These are phyloP conservation scores for Andrena flavipes DNA, from an alignment of 2,888 invertebrate species.

Conservation along the genomic window DNA sequence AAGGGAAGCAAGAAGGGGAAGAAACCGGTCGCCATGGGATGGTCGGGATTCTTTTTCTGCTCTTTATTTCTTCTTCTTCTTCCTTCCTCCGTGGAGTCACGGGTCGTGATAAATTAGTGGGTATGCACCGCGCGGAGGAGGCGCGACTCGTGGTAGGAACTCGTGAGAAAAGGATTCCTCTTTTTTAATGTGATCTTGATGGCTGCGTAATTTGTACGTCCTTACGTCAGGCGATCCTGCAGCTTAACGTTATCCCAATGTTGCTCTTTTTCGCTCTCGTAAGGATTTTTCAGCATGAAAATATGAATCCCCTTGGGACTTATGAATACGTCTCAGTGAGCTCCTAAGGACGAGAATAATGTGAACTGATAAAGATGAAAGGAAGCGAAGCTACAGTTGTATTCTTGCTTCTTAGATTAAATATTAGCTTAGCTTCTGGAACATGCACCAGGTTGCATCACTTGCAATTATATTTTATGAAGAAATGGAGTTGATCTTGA, in stretches of 20 bases:
- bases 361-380: no score
- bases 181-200: slow-evolving; percentile 45
- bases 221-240: slow-evolving; percentile 9
- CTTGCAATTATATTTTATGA: no score
- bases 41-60: slow-evolving; percentile 47
- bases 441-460: no score
- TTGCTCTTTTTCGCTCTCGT: not conserved
- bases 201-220: slow-evolving; percentile 43
- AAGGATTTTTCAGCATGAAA: not conserved
- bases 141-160: slow-evolving; percentile 38
- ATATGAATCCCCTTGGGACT: not conserved
- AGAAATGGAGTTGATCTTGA: no score
- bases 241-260: not conserved
- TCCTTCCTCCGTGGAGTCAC: slow-evolving; percentile 45
- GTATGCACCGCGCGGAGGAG: slow-evolving; percentile 46
- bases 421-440: no score
- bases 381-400: no score
- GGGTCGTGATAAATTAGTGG: slow-evolving; percentile 71
- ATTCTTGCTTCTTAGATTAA: no score
- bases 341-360: no score
- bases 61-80: slow-evolving; percentile 16
- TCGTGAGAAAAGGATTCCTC: slow-evolving; percentile 56
- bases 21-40: slow-evolving; percentile 70
- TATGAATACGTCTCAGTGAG: no score
- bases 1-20: slow-evolving; percentile 58